These are phyloP conservation scores for Garrulus glandarius DNA, from an alignment of 2,797 vertebrate genomes.

Conservation along the genomic window DNA sequence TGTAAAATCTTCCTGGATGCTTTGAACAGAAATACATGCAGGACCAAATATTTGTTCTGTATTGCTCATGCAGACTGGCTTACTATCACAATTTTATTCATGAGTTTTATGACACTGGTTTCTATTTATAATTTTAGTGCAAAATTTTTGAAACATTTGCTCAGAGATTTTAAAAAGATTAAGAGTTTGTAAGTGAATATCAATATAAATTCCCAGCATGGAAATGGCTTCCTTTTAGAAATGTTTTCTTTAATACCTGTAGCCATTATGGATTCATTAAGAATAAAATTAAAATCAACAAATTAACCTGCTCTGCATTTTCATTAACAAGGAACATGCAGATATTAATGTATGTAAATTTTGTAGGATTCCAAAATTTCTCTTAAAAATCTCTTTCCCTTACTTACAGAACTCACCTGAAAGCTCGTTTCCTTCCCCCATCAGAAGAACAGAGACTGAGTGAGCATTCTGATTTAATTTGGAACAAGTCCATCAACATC, in stretches of 20 bases:
- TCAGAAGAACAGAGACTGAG: not conserved
- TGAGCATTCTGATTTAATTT: not conserved
- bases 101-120: not conserved
- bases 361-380: not conserved
- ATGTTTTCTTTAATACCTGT: not conserved
- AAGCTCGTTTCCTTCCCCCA: not conserved
- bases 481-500: not conserved
- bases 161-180: not conserved
- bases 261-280: not conserved
- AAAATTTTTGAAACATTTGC: not conserved
- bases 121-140: not conserved
- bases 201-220: not conserved
- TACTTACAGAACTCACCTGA: not conserved
- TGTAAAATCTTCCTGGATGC: not conserved
- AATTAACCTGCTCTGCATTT: not conserved
- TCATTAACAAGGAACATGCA: not conserved
- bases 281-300: not conserved
- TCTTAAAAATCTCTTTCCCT: not conserved
- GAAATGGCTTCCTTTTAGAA: not conserved
- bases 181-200: not conserved
- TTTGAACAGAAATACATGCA: not conserved
- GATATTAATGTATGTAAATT: not conserved
- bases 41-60: not conserved
- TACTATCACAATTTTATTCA: not conserved
- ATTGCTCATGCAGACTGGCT: not conserved